Evolutionary conservation across 2,797 vertebrate genomes (phyloP), one percentile per base, ranked within the genome.

Genomic region (Fringilla coelebs): DNA sequence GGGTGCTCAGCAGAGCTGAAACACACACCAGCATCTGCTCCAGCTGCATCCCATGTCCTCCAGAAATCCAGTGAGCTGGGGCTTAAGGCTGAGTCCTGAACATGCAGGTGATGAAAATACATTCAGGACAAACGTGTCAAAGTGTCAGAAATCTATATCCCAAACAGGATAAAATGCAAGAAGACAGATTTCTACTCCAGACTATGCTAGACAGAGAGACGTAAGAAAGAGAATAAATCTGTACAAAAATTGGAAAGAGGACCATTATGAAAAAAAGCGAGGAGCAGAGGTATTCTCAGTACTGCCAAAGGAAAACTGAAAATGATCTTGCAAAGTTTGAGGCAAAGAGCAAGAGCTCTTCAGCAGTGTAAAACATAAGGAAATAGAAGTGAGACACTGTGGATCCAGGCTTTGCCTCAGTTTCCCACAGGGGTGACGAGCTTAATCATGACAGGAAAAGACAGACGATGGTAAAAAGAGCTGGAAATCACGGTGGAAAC

Each of bases 401-500:
- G n/a, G 48, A 58, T 73, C 17, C 60, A 85, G 52, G 41, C 22
- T 78, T 78, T 90, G 71, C 68, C 88, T 94, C 77, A 88, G 77
- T 87, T 95, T 92, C 71, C 45, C 80, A 71, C 43, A 82, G 40
- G 6, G 6, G 3, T 34, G 48, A 48, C 32, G 43, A 68, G 26
- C 34, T 77, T 31, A 80, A 8, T 46, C 22, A 14, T 31, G 62
- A 73, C 26, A 88, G 32, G 18, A 88, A 57, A 89, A 77, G 72
- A 86, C 40, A 70, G 62, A 55, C 0, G 0, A 57, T 41, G 63
- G 80, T 45, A 87, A 85, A 43, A 73, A 79, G 67, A 57, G 43
- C 71, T 95, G 88, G 90, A 94, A 93, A 86, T 94, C 67, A 46
- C 20, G 6, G 55, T 92, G 88, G 88, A 95, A 95, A 94, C 26